A percentile compares a stretch with the other conserved stretches of the same genome.
Evolutionary conservation across 2,797 vertebrate genomes (phyloP).

Genomic region (Tolypeutes matacus): DNA sequence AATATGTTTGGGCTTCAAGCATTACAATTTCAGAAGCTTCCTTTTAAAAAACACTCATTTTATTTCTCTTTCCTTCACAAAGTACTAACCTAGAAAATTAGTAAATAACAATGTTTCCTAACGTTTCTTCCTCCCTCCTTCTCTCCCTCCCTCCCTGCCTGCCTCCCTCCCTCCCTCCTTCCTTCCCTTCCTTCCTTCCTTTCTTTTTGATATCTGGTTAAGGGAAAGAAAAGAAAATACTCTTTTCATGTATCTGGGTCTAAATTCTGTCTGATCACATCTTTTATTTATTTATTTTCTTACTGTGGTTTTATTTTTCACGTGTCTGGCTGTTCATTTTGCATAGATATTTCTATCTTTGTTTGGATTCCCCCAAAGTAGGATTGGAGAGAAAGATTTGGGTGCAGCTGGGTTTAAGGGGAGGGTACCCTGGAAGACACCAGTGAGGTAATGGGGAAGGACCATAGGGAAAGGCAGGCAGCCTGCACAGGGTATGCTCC

Average conservation of each 20-base stretch:
- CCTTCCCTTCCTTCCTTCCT: no score
- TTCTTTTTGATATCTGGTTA: slow-evolving; percentile 17
- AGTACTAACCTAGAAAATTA: slow-evolving; percentile 45
- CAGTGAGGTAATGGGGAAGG: neutral
- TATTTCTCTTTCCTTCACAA: slow-evolving; percentile 59
- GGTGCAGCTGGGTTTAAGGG: neutral
- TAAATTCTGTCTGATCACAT: neutral
- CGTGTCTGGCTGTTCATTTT: neutral
- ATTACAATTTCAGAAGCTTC: slow-evolving; percentile 51
- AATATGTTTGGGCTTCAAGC: slow-evolving; percentile 41
- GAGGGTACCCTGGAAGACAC: neutral
- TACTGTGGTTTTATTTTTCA: slow-evolving; percentile 19
- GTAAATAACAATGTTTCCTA: slow-evolving; percentile 14
- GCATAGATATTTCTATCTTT: neutral
- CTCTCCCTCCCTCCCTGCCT: no score
- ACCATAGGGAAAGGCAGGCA: neutral
- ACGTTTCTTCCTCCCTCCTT: neutral
- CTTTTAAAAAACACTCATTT: neutral
- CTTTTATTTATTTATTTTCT: neutral
- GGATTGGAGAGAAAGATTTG: neutral
- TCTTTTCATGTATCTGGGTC: slow-evolving; percentile 6
- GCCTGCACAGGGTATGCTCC: neutral
- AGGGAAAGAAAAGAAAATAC: neutral
- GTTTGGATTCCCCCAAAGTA: neutral
- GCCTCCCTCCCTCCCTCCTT: no score